phyloP scores from a whole-genome alignment of 2,888 invertebrate species.

The Chorisops tibialis region DNA sequence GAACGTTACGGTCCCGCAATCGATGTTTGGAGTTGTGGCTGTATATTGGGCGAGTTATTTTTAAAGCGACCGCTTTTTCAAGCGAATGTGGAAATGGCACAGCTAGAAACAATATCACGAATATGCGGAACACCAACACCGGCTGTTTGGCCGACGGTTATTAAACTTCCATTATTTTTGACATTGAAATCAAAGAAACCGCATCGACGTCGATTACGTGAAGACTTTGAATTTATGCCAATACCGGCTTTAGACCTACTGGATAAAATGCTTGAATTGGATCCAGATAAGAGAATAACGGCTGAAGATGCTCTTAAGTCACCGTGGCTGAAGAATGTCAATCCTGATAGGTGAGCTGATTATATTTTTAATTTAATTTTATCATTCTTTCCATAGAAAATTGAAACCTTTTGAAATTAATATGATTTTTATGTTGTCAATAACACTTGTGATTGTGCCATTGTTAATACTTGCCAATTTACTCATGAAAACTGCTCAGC shows the following conservation, averaged over 20 bases:
- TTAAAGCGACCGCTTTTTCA: constrained; percentile 93
- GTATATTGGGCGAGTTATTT: constrained; percentile 97
- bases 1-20: constrained; percentile 96
- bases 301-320: constrained; percentile 91
- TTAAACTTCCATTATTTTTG: constrained; percentile 87
- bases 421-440: background rate
- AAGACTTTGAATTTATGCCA: constrained; percentile 93
- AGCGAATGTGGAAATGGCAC: constrained; percentile 89
- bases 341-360: constrained; percentile 78
- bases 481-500: too few relatives aligned
- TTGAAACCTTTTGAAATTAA: background rate
- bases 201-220: constrained; percentile 82
- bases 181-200: constrained; percentile 87
- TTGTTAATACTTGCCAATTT: too few relatives aligned
- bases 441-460: too few relatives aligned
- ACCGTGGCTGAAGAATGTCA: constrained; percentile 86
- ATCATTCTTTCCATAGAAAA: background rate
- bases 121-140: constrained; percentile 95
- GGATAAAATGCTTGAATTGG: constrained; percentile 93
- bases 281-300: constrained; percentile 89
- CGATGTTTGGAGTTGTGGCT: constrained; percentile 99
- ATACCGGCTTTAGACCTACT: constrained; percentile 81
- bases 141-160: constrained; percentile 95
- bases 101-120: constrained; percentile 89
- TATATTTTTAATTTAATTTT: constrained; percentile 14